Conservation (phyloP, 2,888 invertebrate species). For the Pyrrhia umbra region DNA sequence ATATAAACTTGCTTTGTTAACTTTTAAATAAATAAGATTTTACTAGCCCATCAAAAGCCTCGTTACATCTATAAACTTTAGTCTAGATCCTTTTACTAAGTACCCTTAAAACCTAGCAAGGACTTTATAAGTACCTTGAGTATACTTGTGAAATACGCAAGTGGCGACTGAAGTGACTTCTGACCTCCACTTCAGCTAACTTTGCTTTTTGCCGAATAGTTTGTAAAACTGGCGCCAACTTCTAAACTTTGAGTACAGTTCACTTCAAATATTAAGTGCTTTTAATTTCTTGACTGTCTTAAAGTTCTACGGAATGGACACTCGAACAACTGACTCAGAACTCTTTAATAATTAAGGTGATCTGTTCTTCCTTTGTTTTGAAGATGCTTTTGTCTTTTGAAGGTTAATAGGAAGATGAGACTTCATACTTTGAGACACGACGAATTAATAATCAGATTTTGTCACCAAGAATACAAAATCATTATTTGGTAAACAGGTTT, state of each 20-base stretch:
- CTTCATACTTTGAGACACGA: neutral
- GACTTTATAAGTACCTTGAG: conserved; percentile 36
- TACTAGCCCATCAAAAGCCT: neutral
- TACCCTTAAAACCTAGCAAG: conserved; percentile 32
- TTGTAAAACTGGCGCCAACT: conserved; percentile 39
- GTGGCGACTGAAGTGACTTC: conserved; percentile 25
- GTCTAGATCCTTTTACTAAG: conserved; percentile 32
- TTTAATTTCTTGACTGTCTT: conserved; percentile 47
- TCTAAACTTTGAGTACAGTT: conserved; percentile 29
- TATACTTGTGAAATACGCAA: conserved; percentile 42
- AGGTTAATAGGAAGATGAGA: neutral
- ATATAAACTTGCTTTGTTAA: too few relatives aligned
- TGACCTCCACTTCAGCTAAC: conserved; percentile 18
- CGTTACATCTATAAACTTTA: conserved; percentile 10
- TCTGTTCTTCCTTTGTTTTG: conserved; percentile 2
- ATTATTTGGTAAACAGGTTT: too few relatives aligned
- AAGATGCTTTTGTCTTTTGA: neutral
- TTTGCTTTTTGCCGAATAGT: conserved; percentile 58
- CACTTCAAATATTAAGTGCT: conserved; percentile 55
- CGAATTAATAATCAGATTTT: neutral
- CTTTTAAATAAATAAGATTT: neutral
- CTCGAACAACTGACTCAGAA: conserved; percentile 23
- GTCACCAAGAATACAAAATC: too few relatives aligned
- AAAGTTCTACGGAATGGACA: neutral
- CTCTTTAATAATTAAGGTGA: conserved; percentile 15